These are phyloP conservation scores for Clarias pachynema DNA, from an alignment of 2,797 vertebrate species.

Conservation along the genomic window DNA sequence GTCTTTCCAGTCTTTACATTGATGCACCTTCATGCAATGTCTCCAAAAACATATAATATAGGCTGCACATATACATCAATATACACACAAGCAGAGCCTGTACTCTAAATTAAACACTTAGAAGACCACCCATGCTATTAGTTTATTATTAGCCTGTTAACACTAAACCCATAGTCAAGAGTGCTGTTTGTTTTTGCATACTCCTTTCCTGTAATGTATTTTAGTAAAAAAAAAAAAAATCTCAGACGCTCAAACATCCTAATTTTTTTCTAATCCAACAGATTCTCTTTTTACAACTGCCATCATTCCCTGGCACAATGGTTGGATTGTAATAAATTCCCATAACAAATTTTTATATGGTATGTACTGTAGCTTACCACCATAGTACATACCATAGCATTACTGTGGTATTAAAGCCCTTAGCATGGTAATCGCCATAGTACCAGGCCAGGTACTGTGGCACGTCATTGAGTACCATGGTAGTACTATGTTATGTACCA, in stretches of 20 bases:
- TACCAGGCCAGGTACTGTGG: too few relatives aligned
- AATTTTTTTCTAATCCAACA: neutral
- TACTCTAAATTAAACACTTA: conserved; percentile 39
- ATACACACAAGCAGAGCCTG: conserved; percentile 12
- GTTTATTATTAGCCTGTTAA: conserved; percentile 41
- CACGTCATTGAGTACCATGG: too few relatives aligned
- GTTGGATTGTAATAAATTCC: neutral
- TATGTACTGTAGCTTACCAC: too few relatives aligned
- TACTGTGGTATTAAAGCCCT: too few relatives aligned
- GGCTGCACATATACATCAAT: conserved; percentile 7
- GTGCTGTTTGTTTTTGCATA: neutral
- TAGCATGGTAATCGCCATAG: too few relatives aligned
- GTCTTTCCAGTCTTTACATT: conserved; percentile 32
- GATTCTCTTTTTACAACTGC: conserved; percentile 1
- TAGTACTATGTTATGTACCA: too few relatives aligned
- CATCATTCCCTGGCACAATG: neutral
- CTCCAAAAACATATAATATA: conserved; percentile 29
- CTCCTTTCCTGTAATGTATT: too few relatives aligned
- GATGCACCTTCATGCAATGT: conserved; percentile 17
- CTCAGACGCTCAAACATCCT: neutral
- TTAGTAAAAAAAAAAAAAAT: neutral
- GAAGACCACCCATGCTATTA: conserved; percentile 46
- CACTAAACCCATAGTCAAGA: neutral
- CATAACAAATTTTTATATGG: too few relatives aligned
- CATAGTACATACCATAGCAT: too few relatives aligned